Base-by-base conservation (phyloP, 2,797 vertebrate species). In the Acanthurus lineatus region DNA sequence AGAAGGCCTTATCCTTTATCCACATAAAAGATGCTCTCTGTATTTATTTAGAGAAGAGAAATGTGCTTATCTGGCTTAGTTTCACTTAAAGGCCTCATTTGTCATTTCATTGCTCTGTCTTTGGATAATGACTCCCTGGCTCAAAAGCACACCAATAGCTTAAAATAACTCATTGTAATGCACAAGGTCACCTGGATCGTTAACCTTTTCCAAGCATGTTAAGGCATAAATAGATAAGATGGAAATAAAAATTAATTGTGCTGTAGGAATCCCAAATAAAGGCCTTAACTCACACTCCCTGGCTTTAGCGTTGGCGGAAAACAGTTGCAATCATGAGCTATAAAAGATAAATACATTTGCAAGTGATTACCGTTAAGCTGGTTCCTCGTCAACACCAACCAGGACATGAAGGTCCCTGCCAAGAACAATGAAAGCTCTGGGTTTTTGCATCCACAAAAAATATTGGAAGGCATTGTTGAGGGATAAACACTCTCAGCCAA, bases 301-400 rank as follows among this genome's bases (percentile, higher is more conserved):
- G 75, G 81, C 61, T 86, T 42, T 56, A 73, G 79, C 83, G 72
- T 68, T 64, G 76, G 81, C 71, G 48, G 70, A 86, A 86, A 84
- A 83, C 82, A 28, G 74, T 79, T 82, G 82, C 89, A 88, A 83
- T 91, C 83, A 61, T 61, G 57, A 84, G 85, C 88, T 84, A 87
- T 92, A 89, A 94, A 95, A 89, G 84, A 93, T 90, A 90, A 93
- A 94, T 90, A 89, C 87, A 88, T 93, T 94, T 89, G 90, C 79
- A 79, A 91, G 83, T 49, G 83, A 92, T 91, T 91, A 93, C 83
- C 54, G 83, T 87, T 84, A 92, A 90, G 90, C 88, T 67, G 77
- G 75, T 92, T 92, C 86, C 85, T 92, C 83, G 71, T 93, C 91
- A 90, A 89, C 87, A 88, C 89, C 79, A 75, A 86, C 88, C 82